Evolutionary conservation across 1,140 invertebrate species (phyloP), one percentile per base, ranked within the genome.

Genomic region (Triops longicaudatus): DNA sequence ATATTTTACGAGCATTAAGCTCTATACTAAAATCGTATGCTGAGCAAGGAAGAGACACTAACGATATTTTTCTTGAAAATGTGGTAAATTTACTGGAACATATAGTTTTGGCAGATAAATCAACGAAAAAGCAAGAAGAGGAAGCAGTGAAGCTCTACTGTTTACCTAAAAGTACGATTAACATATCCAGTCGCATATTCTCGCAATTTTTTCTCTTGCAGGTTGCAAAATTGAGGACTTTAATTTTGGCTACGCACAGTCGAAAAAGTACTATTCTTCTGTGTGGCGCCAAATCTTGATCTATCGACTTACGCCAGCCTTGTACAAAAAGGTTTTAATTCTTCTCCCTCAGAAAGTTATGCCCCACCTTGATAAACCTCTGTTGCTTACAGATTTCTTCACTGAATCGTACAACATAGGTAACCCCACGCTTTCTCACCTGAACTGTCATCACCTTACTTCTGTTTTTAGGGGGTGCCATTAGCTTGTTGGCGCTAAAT

Each of bases 301-400:
- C 87, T 87, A 88, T 78, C 86, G 88, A 31, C 85, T 87, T 81
- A 88, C 90, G 50, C 84, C 87, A 1, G 75, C 82, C n/a, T 84
- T 86, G 31, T 93, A 95, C 80, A 90, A 91, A 79, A 90, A 92
- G 78, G 86, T 95, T 10, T 84, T 98, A 10, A 85, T 94, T 77
- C 88, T 95, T 73, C 84, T 98, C 17, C 87, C 96, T 63, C 94
- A 97, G 82, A 88, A 91, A 78, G 87, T 97, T 12, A 88, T 98
- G 85, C 88, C 89, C 14, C 88, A 94, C 83, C 86, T 98, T 78
- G 88, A 90, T 26, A 91, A 91, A 81, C 95, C 96, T 9, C 86
- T 96, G 72, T 83, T 93, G 43, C 86, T 97, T 79, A 94, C 93
- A n/a, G 95, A 98, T 82, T 97, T 96, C 84, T 87, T 98, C 7